These are phyloP conservation scores for Anomalospiza imberbis DNA, from an alignment of 2,797 vertebrate genomes.

Conservation along the genomic window DNA sequence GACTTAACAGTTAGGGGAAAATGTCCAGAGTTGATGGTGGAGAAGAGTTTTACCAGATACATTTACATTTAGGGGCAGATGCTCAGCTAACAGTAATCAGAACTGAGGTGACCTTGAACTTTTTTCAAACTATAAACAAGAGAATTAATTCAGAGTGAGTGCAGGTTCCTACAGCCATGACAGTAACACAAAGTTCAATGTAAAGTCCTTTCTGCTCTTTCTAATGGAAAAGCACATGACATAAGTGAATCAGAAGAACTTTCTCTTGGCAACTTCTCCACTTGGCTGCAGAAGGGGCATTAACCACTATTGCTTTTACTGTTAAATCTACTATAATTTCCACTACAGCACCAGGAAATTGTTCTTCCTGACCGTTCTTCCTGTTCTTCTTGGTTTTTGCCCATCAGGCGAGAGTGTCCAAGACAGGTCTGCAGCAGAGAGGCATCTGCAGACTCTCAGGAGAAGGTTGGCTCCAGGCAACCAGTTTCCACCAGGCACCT, in stretches of 20 bases:
- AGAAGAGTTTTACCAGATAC: background rate
- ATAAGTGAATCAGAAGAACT: background rate
- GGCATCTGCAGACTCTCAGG: too few species aligned
- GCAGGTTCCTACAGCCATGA: background rate
- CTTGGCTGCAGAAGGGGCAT: background rate
- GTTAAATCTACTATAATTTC: too few species aligned
- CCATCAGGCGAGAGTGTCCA: too few species aligned
- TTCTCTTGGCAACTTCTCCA: background rate
- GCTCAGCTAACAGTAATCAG: background rate
- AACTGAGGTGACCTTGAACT: background rate
- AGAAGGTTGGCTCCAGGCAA: too few species aligned
- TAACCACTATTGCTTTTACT: too few species aligned
- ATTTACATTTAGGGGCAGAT: background rate
- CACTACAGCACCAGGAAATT: too few species aligned
- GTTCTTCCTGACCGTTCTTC: too few species aligned
- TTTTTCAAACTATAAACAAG: background rate
- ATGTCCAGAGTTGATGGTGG: background rate
- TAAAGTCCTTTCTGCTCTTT: background rate
- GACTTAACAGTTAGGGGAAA: constrained; percentile 16
- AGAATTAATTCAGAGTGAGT: background rate
- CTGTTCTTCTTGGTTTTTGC: too few species aligned
- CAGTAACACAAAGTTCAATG: background rate
- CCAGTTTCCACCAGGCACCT: too few species aligned
- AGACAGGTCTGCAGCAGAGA: too few species aligned
- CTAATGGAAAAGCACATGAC: background rate